These are phyloP conservation scores for Romanogobio albipinnatus DNA, from an alignment of 2,113 vertebrate species.

Conservation along the genomic window DNA sequence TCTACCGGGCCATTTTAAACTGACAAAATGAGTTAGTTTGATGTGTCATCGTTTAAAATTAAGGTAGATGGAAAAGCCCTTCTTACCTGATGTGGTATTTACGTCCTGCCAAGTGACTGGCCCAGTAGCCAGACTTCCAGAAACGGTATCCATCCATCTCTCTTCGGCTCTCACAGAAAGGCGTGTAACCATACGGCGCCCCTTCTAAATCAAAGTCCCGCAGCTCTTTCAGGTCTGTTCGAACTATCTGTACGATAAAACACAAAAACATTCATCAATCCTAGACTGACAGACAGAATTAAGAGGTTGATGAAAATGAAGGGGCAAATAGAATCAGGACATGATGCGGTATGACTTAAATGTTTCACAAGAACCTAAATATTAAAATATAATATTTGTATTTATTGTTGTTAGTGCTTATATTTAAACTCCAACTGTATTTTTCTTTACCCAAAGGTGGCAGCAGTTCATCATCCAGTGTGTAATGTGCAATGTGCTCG, in stretches of 20 bases:
- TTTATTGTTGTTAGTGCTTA: neutral
- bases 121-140: slow-evolving; percentile 98
- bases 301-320: neutral
- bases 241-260: slow-evolving; percentile 84
- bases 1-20: neutral
- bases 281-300: neutral
- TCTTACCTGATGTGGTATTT: slow-evolving; percentile 97
- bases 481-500: neutral
- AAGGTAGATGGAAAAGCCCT: neutral
- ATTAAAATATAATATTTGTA: neutral
- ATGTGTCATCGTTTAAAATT: neutral
- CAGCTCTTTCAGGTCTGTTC: slow-evolving; percentile 93
- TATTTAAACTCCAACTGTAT: neutral
- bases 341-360: neutral
- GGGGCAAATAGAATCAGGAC: neutral
- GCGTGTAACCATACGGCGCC: slow-evolving; percentile 96
- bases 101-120: slow-evolving; percentile 92
- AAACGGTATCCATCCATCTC: slow-evolving; percentile 99
- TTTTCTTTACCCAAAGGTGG: slow-evolving; percentile 46
- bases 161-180: slow-evolving; percentile 93
- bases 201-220: slow-evolving; percentile 93
- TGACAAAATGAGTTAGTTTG: neutral
- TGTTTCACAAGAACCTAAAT: neutral
- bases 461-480: slow-evolving; percentile 32
- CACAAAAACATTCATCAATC: neutral